Base-by-base conservation (phyloP, 2,113 vertebrate genomes). In the Oryzias celebensis region DNA sequence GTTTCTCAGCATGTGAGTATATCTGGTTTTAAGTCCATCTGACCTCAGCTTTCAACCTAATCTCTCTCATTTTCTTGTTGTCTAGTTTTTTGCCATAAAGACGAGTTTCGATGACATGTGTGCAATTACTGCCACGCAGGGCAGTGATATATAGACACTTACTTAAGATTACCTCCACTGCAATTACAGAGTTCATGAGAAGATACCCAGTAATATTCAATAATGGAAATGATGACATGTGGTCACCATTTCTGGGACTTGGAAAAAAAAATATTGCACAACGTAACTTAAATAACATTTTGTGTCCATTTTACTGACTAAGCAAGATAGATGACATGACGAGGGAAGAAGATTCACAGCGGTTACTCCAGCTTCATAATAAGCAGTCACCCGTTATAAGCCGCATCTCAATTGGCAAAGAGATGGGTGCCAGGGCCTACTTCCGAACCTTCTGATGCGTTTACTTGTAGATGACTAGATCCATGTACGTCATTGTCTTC, bases 41-140 rank as follows among this genome's bases (percentile, higher is more conserved):
- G 77, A 84, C 70, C 75, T 75, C 73, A 66, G 68, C 65, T 17
- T 79, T 73, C 63, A 63, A 47, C 71, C 85, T 83, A 82, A 85
- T 83, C 75, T 73, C 18, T 7, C 15, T 65, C 71, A 72, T 75
- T 60, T 75, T 56, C 49, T 70, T 22, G 18, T 70, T 50, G 68
- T 75, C 67, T 62, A 5, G 8, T 68, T 49, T 46, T 63, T 80
- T 71, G 62, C 58, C 44, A 10, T 24, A 1, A 58, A 67, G 82
- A 85, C 60, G 77, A 77, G 85, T 68, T 65, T 63, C 53, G 69
- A 66, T 71, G 71, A 68, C 73, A 64, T 69, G 47, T 65, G 68
- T 58, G 74, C 26, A 68, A 76, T 78, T 78, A 62, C 53, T 42
- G 61, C 74, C 58, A 42, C 46, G 2, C 49, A 4, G n/a, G 47